Base-by-base conservation (phyloP, 2,797 vertebrate species). In the Acridotheres tristis region DNA sequence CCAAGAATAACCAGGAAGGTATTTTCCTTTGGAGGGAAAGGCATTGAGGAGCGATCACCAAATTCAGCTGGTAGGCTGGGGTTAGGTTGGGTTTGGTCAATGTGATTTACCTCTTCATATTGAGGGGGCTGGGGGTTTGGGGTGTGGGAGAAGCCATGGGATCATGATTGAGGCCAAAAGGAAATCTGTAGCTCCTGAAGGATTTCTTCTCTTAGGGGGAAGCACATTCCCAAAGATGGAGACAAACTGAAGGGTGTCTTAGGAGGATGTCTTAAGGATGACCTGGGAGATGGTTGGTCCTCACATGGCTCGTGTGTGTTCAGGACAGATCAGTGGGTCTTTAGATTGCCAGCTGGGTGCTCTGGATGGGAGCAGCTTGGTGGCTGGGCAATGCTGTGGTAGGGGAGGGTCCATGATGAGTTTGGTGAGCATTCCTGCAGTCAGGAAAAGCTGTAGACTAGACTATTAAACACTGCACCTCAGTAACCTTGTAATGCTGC, bases 401-500 rank as follows among this genome's bases (percentile, higher is more conserved):
- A 29, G 40, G 38, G 23, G 16, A 67, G 77, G 77, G 50, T 92
- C 76, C 57, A 1, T 51, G 78, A 68, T 96, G 96, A 93, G 96
- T 97, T 98, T 98, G 97, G 96, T 97, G 98, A 98, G 97, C 97
- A 95, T 98, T 98, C 96, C 97, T 98, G 92, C 80, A 73, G 98
- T 97, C 95, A 90, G 96, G 97, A 97, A 85, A 88, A 97, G 96
- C 94, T 93, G 96, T 97, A 97, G 97, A 97, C 97, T 97, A 98
- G 96, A 98, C 97, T 97, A 95, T 96, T 96, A 97, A 98, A 98
- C 98, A 98, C 97, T 98, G 98, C 98, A 99, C 98, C 98, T 99
- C 98, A 98, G 98, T 98, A 98, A 98, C 98, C 98, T 99, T 98
- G 97, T 98, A 98, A 99, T 99, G 98, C 99, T 99, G 98, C 98